These are phyloP conservation scores for Alloplasta piceator DNA, from an alignment of 2,888 invertebrate genomes.

Conservation along the genomic window DNA sequence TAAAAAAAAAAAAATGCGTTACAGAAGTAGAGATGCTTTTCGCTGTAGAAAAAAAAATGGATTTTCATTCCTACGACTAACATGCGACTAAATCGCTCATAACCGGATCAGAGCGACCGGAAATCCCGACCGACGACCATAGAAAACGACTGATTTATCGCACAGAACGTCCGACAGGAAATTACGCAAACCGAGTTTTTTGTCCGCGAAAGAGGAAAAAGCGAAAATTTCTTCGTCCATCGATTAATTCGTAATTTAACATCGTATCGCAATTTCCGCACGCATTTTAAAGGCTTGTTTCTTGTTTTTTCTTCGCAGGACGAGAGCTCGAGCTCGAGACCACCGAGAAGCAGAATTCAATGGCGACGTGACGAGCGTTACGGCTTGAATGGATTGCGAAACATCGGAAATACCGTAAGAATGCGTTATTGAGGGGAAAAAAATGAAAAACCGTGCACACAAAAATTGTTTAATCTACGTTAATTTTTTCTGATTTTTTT, in stretches of 20 bases:
- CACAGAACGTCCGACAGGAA: conserved; percentile 41
- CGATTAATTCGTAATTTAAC: conserved; percentile 14
- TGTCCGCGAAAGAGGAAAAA: conserved; percentile 11
- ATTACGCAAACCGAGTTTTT: conserved; percentile 45
- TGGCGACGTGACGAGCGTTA: conserved; percentile 79
- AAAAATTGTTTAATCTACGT: not conserved
- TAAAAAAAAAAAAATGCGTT: not conserved
- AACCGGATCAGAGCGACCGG: conserved; percentile 43
- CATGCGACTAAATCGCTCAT: conserved; percentile 42
- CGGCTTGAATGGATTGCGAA: conserved; percentile 93
- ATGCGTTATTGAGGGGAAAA: conserved; percentile 4
- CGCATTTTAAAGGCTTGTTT: conserved; percentile 16
- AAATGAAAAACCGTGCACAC: not conserved
- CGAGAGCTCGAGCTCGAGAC: conserved; percentile 76
- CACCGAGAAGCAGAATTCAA: conserved; percentile 74
- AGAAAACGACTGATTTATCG: conserved; percentile 46
- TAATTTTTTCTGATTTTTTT: not conserved
- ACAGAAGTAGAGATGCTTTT: conserved; percentile 8
- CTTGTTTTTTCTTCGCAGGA: conserved; percentile 72
- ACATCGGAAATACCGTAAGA: conserved; percentile 94
- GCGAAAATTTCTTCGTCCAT: conserved; percentile 15
- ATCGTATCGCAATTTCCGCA: conserved; percentile 7
- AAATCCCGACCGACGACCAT: conserved; percentile 49
- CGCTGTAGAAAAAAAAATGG: conserved; percentile 14
- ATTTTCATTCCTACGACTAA: conserved; percentile 33